Base-by-base conservation (phyloP, 2,888 invertebrate species). In the Lymantria monacha region DNA sequence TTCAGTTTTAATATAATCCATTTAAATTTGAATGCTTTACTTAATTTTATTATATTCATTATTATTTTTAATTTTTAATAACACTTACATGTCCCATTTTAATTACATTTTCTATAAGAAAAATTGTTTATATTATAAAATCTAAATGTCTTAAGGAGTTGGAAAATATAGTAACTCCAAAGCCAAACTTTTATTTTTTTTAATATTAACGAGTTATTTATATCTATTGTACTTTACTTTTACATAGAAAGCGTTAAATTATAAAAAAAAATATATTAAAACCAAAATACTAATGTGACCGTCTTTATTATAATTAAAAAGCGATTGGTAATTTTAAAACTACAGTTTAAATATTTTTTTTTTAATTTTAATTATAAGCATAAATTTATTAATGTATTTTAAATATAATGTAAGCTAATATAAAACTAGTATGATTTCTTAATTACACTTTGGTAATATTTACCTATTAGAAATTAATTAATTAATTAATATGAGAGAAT, bases 381-480 rank as follows among this genome's bases (percentile, higher is more conserved):
- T 65, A 49, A 48, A 57, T 66, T 64, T 22, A 22, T 22, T 22
- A 22, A 22, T 22, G 22, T 22, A 22, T 22, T 22, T 22, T 22
- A 22, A 22, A 3, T 22, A 66, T 64, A 63, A 42, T 61, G 65
- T 60, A 68, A 63, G 68, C 68, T 63, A 53, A 60, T 67, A 68
- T 64, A 22, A 58, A 70, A 76, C 85, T 87, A 84, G 78, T 78
- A 78, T 83, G 82, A 84, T 82, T 22, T 74, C 87, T 81, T 87
- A 89, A 83, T 83, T 88, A 90, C 85, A 88, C 90, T 90, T 90
- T 90, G 90, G 90, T 90, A 87, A 87, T 88, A 85, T 82, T 83
- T 79, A 89, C 79, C 88, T 89, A 88, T 76, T 81, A 81, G 79
- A 76, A 77, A 73, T 72, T 83, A 85, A 22, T 22, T 83, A 85